These are phyloP conservation scores for Radopholus similis DNA, from an alignment of 1,140 invertebrate species.

Conservation along the genomic window DNA sequence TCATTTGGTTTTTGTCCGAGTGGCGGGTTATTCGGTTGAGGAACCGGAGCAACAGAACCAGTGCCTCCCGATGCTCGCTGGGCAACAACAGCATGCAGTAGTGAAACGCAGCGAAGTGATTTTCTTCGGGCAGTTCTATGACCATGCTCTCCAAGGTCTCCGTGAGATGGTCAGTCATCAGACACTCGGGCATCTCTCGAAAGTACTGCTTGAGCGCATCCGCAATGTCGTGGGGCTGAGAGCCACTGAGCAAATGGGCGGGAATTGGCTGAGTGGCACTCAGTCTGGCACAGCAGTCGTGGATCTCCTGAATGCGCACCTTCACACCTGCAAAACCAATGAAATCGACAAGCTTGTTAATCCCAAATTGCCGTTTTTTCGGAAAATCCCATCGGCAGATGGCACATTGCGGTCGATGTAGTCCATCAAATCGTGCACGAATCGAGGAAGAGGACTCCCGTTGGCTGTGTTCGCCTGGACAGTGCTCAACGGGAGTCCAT, in stretches of 20 bases:
- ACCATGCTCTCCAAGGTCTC: slow-evolving; percentile 70
- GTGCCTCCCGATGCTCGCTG: slow-evolving; percentile 28
- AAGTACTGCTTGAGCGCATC: slow-evolving; percentile 35
- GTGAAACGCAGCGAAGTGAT: slow-evolving; percentile 26
- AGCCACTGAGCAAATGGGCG: slow-evolving; percentile 11
- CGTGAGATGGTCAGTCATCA: slow-evolving; percentile 24
- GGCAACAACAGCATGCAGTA: slow-evolving; percentile 32
- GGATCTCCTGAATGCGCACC: slow-evolving; percentile 11
- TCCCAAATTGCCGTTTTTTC: slow-evolving; percentile 25
- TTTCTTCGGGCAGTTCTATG: slow-evolving; percentile 17
- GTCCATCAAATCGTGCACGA: slow-evolving; percentile 35
- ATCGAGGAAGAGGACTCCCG: slow-evolving; percentile 25
- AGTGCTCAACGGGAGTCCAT: slow-evolving; percentile 4
- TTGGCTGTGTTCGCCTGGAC: slow-evolving; percentile 17
- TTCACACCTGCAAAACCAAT: background rate
- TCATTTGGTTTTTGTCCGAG: slow-evolving; percentile 25
- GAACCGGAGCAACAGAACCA: slow-evolving; percentile 23
- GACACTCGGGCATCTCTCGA: slow-evolving; percentile 17
- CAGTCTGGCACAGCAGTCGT: slow-evolving; percentile 1
- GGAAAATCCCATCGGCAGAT: slow-evolving; percentile 27
- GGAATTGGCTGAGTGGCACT: slow-evolving; percentile 14
- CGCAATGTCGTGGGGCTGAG: slow-evolving; percentile 29
- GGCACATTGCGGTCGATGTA: slow-evolving; percentile 7
- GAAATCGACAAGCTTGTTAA: background rate
- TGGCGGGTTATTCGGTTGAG: slow-evolving; percentile 13